Base-by-base conservation (phyloP, 2,113 vertebrate species). In the Ellobius talpinus region DNA sequence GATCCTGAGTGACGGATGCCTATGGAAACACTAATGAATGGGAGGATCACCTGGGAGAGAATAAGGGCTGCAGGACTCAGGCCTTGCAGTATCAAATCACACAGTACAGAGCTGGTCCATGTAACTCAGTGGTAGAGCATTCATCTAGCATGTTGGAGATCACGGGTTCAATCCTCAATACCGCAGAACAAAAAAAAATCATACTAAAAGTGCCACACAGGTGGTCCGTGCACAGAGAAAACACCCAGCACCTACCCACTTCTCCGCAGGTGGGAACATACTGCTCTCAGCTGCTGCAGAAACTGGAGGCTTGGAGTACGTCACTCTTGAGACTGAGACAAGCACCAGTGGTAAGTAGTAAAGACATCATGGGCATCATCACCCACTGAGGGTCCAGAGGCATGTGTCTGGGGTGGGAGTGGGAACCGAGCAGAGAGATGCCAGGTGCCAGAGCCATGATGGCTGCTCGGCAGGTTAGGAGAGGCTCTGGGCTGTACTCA, bases 401-500 rank as follows among this genome's bases (percentile, higher is more conserved):
- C 6, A 16, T 47, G 7, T 76, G 52, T 42, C 23, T 42, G 39
- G 70, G 33, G 45, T 4, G 1, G 70, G 78, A n/a, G 23, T 31
- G 2, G 72, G 73, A 42, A 23, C 42, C 1, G 8, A 17, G 1
- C 1, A 52, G 26, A 9, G 36, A 66, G n/a, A 9, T 24, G 2
- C 19, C 82, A 74, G n/a, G 12, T 24, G 2, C 19, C 82, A 74
- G 23, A 36, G 50, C 50, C 33, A 13, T 4, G 70, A 36, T 78
- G 58, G 31, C n/a, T 16, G 31, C 52, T 50, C 0, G 2, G 13
- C 45, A 31, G 7, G 58, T 36, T 36, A 78, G 17, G 76, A 66
- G 50, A n/a, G 11, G 9, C 14, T 24, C 14, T 26, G 36, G 39
- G 1, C 12, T 24, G 1, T 6, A 66, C 12, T 9, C 1, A 70